These are phyloP conservation scores for Microcebus tavaratra DNA, from an alignment of 2,113 vertebrate species.

Conservation along the genomic window DNA sequence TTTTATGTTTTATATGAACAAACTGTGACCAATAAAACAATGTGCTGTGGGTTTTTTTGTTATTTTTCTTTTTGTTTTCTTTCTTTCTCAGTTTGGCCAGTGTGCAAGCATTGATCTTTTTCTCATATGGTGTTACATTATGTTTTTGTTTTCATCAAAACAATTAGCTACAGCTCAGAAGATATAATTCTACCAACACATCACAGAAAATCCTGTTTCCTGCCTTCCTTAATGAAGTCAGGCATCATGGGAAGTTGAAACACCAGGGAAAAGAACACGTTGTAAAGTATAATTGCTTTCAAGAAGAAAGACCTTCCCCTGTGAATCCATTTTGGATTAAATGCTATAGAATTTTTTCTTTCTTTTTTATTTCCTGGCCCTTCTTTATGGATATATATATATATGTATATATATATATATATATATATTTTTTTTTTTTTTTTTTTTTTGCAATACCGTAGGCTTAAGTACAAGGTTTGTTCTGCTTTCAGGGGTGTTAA, in stretches of 20 bases:
- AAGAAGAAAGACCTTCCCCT: constrained; percentile 63
- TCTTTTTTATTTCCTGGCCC: neutral
- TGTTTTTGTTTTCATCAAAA: constrained; percentile 62
- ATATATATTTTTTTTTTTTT: no score
- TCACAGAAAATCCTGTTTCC: constrained; percentile 66
- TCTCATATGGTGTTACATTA: constrained; percentile 43
- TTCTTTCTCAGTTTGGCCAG: constrained; percentile 17
- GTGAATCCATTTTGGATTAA: constrained; percentile 77
- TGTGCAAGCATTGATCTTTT: constrained; percentile 53
- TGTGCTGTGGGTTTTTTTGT: neutral
- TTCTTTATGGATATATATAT: neutral
- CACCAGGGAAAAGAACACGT: constrained; percentile 69
- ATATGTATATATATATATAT: no score
- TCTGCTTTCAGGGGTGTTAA: neutral
- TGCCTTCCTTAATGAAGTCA: constrained; percentile 73
- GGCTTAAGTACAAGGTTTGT: neutral
- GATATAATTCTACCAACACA: constrained; percentile 59
- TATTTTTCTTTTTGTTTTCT: constrained; percentile 45
- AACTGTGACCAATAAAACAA: constrained; percentile 35
- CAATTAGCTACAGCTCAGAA: constrained; percentile 72
- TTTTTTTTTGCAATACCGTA: neutral
- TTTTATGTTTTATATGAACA: constrained; percentile 34
- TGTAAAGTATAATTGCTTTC: constrained; percentile 78
- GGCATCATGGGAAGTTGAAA: constrained; percentile 69
- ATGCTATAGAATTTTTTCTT: constrained; percentile 9